These are phyloP conservation scores for Alosa sapidissima DNA, from an alignment of 2,797 vertebrate species.

Conservation along the genomic window DNA sequence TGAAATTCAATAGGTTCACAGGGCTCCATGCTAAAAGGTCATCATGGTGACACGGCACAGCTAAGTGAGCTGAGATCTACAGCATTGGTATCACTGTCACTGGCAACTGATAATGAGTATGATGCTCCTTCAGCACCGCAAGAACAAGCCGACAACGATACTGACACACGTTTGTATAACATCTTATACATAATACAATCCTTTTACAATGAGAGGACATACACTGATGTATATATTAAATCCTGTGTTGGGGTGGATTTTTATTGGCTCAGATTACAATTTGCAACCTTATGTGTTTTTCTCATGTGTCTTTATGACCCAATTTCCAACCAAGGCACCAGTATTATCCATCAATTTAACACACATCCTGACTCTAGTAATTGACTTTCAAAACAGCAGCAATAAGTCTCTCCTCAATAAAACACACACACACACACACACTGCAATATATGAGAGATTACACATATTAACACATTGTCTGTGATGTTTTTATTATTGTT, in stretches of 20 bases:
- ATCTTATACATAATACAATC: neutral
- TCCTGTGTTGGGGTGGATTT: constrained; percentile 27
- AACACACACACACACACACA: constrained; percentile 12
- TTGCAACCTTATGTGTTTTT: constrained; percentile 40
- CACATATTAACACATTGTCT: constrained; percentile 41
- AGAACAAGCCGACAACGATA: neutral
- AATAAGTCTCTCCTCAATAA: constrained; percentile 57
- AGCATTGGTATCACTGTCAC: no score
- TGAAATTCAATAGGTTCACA: neutral
- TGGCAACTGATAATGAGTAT: neutral
- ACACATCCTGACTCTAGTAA: constrained; percentile 43
- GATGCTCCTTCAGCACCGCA: neutral
- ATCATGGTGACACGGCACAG: neutral
- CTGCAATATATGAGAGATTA: constrained; percentile 49
- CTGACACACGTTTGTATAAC: neutral
- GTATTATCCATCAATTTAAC: constrained; percentile 57
- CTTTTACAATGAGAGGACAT: neutral
- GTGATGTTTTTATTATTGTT: constrained; percentile 29
- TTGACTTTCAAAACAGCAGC: constrained; percentile 54
- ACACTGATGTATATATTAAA: neutral
- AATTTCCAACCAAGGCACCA: constrained; percentile 17
- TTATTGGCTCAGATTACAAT: constrained; percentile 49
- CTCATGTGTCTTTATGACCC: constrained; percentile 35
- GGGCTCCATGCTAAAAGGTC: constrained; percentile 27
- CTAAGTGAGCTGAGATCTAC: neutral